These are phyloP conservation scores for Periophthalmus modestus DNA, from an alignment of 2,113 vertebrate genomes.

Conservation along the genomic window DNA sequence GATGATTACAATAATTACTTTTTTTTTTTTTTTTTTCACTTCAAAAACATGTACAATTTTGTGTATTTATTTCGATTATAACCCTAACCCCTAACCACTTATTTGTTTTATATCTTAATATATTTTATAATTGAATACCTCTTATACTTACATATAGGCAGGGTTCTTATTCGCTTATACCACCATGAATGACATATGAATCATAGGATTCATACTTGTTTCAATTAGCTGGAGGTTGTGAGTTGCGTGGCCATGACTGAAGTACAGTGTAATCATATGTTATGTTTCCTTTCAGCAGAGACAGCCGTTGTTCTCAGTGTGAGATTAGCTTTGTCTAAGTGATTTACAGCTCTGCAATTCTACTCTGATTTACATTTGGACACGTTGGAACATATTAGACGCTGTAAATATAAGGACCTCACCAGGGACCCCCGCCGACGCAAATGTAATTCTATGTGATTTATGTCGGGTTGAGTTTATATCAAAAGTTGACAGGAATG, in stretches of 20 bases:
- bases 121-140: no score
- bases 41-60: no score
- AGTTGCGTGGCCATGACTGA: not conserved
- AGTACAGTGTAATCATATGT: conserved; percentile 1
- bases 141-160: no score
- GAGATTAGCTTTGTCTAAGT: conserved; percentile 46
- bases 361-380: conserved; percentile 21
- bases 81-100: no score
- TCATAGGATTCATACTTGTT: not conserved
- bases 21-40: no score
- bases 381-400: conserved; percentile 15
- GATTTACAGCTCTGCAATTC: conserved; percentile 28
- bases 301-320: conserved; percentile 21
- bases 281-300: conserved; percentile 10
- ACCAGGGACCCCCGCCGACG: not conserved
- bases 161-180: not conserved
- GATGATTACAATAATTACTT: no score
- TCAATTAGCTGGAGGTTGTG: not conserved
- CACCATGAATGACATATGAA: not conserved
- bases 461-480: conserved; percentile 19
- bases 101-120: no score
- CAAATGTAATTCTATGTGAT: conserved; percentile 18
- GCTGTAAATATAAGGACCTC: conserved; percentile 16
- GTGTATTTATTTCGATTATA: no score
- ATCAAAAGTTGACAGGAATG: not conserved